A percentile compares a stretch with the other conserved stretches of the same genome.
Evolutionary conservation across 2,113 vertebrate species (phyloP).

Genomic region (Gymnarchus niloticus): DNA sequence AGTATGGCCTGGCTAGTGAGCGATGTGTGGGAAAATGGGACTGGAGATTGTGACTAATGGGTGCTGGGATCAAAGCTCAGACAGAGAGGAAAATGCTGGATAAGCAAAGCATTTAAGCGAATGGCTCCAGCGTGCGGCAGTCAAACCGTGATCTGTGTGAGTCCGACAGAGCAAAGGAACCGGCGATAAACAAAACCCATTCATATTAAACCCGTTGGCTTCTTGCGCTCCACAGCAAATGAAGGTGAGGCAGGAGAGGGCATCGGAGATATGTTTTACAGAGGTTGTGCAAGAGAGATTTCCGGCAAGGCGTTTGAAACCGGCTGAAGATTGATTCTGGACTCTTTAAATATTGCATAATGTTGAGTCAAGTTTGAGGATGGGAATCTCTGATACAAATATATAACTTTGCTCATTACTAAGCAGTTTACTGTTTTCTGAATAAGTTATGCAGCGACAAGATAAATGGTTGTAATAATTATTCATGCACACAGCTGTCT

Average conservation of each 20-base stretch:
- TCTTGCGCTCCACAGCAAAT: background rate
- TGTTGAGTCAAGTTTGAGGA: constrained; percentile 31
- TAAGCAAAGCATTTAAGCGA: background rate
- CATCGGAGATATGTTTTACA: background rate
- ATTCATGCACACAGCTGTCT: constrained; percentile 24
- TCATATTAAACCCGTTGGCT: too few species aligned
- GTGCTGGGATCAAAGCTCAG: background rate
- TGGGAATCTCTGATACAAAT: background rate
- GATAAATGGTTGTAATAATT: constrained; percentile 36
- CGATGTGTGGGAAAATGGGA: background rate
- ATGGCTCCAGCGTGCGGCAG: background rate
- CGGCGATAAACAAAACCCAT: background rate
- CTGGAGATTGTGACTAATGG: background rate
- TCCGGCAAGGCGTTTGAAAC: constrained; percentile 10
- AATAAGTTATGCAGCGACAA: constrained; percentile 28
- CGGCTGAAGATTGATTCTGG: constrained; percentile 23
- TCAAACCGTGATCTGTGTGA: background rate
- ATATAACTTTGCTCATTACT: constrained; percentile 26
- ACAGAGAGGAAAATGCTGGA: background rate
- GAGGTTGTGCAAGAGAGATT: background rate
- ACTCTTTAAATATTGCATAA: constrained; percentile 35
- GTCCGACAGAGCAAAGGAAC: background rate
- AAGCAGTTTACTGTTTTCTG: constrained; percentile 24
- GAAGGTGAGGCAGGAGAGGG: too few species aligned
- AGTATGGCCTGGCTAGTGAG: background rate